A percentile compares a stretch with the other conserved stretches of the same genome.
Evolutionary conservation across 2,113 vertebrate genomes (phyloP).

Genomic region (Megaceryle maxima): DNA sequence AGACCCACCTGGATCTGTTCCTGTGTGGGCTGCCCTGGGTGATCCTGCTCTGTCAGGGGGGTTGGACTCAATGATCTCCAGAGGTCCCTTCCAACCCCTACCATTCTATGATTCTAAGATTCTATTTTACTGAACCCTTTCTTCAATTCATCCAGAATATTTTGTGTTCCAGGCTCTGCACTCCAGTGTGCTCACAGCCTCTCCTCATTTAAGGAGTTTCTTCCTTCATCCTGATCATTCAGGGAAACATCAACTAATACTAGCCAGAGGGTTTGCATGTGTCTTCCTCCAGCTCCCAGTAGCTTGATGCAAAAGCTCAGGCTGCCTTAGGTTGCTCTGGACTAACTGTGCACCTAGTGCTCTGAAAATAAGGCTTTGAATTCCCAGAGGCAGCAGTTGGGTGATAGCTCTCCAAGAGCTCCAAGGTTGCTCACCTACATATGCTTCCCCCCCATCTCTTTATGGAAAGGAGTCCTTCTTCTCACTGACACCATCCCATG

Average conservation of each 20-base stretch:
- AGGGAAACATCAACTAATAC: background rate
- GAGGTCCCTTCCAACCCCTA: no score
- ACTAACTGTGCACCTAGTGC: background rate
- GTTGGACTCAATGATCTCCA: no score
- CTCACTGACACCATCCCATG: background rate
- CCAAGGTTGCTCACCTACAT: background rate
- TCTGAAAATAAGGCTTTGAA: background rate
- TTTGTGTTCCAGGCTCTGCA: background rate
- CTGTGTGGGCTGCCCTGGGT: no score
- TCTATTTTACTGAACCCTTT: background rate
- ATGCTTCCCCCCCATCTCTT: no score
- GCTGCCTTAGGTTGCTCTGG: background rate
- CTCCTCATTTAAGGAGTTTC: background rate
- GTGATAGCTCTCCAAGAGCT: background rate
- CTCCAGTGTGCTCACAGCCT: background rate
- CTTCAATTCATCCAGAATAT: background rate
- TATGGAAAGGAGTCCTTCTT: background rate
- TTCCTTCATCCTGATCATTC: background rate
- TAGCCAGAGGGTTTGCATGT: fast-evolving
- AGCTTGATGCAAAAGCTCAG: background rate
- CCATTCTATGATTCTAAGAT: no score
- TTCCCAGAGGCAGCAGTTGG: background rate
- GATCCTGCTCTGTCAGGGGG: no score
- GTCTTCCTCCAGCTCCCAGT: background rate
- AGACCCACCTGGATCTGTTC: no score